Conservation (phyloP, 2,113 vertebrate genomes). For the Okapia johnstoni region DNA sequence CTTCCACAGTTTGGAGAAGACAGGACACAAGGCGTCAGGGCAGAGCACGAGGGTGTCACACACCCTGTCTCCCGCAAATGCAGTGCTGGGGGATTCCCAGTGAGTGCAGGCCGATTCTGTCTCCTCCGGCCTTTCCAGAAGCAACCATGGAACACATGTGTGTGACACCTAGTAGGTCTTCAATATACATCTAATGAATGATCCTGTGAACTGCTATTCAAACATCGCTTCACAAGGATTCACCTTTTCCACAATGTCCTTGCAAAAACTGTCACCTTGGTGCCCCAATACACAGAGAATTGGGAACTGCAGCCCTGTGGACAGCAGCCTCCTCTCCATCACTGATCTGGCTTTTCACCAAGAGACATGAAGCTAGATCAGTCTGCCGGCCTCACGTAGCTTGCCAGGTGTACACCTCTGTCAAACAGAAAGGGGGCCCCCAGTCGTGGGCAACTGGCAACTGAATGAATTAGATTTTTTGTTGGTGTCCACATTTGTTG, state of each 20-base stretch:
- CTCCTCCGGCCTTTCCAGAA: neutral
- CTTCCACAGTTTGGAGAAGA: neutral
- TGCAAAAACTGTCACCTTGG: neutral
- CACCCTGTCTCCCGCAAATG: fast-evolving
- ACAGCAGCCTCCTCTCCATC: neutral
- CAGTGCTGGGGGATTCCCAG: neutral
- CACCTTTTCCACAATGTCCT: neutral
- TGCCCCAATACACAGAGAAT: neutral
- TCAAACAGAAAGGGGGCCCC: neutral
- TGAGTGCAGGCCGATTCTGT: fast-evolving
- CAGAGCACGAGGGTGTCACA: neutral
- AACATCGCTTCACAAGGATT: neutral
- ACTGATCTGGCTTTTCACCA: neutral
- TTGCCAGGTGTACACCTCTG: neutral
- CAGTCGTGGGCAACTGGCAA: neutral
- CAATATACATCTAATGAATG: neutral
- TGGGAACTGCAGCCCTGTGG: neutral
- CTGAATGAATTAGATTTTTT: neutral
- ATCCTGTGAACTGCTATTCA: neutral
- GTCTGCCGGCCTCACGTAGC: neutral
- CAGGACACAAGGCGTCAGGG: neutral
- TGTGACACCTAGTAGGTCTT: neutral
- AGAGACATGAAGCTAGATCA: neutral
- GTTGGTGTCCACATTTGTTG: neutral
- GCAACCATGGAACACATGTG: neutral